Conservation (phyloP, 2,888 invertebrate genomes). For the Oasisia sp. region DNA sequence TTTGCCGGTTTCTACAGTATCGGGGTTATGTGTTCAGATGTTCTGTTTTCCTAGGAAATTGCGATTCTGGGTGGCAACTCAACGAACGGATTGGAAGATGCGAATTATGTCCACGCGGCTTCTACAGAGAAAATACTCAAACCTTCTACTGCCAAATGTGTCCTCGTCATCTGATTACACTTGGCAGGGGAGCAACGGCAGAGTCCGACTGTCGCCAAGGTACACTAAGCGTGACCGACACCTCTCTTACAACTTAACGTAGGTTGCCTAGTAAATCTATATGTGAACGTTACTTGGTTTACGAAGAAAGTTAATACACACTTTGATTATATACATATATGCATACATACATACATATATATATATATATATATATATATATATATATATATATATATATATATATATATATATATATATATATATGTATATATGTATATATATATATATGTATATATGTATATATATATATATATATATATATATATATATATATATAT, state of each 20-base stretch:
- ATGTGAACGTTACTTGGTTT: too few relatives aligned
- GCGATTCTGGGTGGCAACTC: not conserved
- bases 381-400: not conserved
- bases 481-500: too few relatives aligned
- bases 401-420: not conserved
- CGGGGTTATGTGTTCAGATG: not conserved
- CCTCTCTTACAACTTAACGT: not conserved
- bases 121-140: not conserved
- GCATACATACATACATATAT: too few relatives aligned
- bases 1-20: not conserved
- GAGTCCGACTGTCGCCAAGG: too few relatives aligned
- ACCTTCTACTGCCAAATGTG: not conserved
- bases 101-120: not conserved
- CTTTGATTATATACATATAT: too few relatives aligned
- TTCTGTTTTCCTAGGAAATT: not conserved
- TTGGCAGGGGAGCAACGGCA: too few relatives aligned
- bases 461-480: too few relatives aligned
- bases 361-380: too few relatives aligned
- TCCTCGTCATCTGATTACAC: too few relatives aligned
- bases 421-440: not conserved
- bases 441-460: not conserved
- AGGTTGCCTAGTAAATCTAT: too few relatives aligned
- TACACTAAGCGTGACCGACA: not conserved
- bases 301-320: too few relatives aligned
- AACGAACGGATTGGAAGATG: not conserved